A percentile compares a stretch with the other conserved stretches of the same genome.
Evolutionary conservation across 2,797 vertebrate genomes (phyloP).

Genomic region (Delichon dasypus): DNA sequence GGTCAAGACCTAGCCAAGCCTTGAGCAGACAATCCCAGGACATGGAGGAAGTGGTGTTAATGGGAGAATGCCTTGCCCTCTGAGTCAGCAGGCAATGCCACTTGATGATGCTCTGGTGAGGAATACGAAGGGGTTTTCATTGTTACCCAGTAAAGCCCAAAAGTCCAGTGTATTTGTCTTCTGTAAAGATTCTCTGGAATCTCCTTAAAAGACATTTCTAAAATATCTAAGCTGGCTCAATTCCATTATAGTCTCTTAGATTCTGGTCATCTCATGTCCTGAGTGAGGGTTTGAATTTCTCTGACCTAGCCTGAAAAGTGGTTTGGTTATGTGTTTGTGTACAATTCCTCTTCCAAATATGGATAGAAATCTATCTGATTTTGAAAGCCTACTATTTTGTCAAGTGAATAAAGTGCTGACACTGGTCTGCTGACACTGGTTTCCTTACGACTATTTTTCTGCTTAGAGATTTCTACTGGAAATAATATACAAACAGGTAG

Average conservation of each 20-base stretch:
- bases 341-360: background rate
- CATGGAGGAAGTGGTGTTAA: background rate
- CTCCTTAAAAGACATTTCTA: background rate
- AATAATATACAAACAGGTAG: background rate
- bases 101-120: background rate
- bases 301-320: background rate
- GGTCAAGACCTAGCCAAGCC: slow-evolving; percentile 42
- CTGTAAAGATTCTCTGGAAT: background rate
- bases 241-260: background rate
- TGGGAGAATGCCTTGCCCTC: slow-evolving; percentile 13
- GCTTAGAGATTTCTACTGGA: background rate
- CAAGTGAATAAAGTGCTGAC: background rate
- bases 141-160: background rate
- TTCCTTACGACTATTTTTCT: background rate
- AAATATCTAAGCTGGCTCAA: background rate
- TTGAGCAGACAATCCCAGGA: background rate
- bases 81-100: background rate
- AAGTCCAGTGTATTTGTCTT: background rate
- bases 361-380: background rate
- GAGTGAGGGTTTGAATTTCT: background rate
- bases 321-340: background rate
- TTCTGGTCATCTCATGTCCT: background rate
- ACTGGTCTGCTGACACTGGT: background rate
- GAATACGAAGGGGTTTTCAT: accelerated
- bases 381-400: background rate